These are phyloP conservation scores for Saimiri boliviensis DNA, from an alignment of 2,113 vertebrate genomes.

Conservation along the genomic window DNA sequence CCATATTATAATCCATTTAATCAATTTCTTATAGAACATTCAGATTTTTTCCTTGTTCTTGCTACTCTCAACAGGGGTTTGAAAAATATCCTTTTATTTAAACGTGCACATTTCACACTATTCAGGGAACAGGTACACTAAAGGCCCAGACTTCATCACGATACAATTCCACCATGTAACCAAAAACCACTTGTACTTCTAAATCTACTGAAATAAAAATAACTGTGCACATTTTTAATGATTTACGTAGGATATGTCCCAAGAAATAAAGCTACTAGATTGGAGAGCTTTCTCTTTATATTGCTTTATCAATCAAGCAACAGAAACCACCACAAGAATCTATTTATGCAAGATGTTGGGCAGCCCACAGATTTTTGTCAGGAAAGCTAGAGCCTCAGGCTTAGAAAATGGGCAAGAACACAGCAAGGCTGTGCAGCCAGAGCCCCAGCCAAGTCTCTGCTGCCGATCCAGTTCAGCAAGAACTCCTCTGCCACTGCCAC, in stretches of 20 bases:
- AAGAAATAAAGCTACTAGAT: neutral
- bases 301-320: neutral
- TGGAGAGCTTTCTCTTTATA: neutral
- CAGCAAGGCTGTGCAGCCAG: neutral
- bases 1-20: neutral
- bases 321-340: neutral
- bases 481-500: neutral
- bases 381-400: neutral
- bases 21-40: neutral
- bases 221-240: neutral
- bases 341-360: neutral
- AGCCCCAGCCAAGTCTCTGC: neutral
- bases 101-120: neutral
- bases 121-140: no score
- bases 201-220: no score
- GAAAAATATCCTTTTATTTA: neutral
- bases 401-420: neutral
- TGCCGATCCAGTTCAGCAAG: neutral
- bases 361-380: constrained; percentile 12
- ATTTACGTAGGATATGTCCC: neutral
- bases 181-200: no score
- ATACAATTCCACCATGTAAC: no score
- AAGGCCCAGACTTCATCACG: no score
- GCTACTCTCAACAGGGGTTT: neutral
- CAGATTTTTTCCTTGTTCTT: neutral